phyloP scores from a whole-genome alignment of 2,113 vertebrate genomes.

The Syrmaticus mikado region DNA sequence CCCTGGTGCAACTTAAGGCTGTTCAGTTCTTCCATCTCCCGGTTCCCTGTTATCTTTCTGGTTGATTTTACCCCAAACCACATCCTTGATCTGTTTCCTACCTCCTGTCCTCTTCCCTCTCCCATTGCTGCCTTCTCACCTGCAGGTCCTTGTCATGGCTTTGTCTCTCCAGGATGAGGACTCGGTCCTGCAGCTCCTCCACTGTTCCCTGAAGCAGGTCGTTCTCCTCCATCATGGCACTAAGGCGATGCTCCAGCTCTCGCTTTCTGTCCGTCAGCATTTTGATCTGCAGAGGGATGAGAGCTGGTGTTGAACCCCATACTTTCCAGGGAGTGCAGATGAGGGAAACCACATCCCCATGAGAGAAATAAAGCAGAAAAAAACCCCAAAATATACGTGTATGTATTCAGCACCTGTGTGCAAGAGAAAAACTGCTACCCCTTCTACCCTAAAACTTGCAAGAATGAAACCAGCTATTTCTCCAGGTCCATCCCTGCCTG shows the following conservation, averaged over 20 bases:
- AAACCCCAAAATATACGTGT: background rate
- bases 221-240: conserved; percentile 90
- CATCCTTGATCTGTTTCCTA: background rate
- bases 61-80: background rate
- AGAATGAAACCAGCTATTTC: background rate
- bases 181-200: conserved; percentile 90
- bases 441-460: background rate
- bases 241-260: conserved; percentile 91
- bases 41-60: background rate
- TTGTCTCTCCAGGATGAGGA: conserved; percentile 89
- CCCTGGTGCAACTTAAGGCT: no score
- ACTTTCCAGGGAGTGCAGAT: background rate
- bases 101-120: background rate
- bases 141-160: conserved; percentile 93
- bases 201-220: conserved; percentile 90
- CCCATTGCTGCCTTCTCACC: conserved; percentile 73
- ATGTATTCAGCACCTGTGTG: background rate
- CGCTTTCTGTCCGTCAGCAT: conserved; percentile 94
- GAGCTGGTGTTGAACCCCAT: background rate
- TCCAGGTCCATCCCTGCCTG: background rate
- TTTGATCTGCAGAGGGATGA: conserved; percentile 86
- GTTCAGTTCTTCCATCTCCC: background rate
- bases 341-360: background rate
- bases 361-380: background rate
- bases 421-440: background rate